Evolutionary conservation across 1,140 invertebrate species (phyloP).

Genomic region (Apocrypta bakeri): DNA sequence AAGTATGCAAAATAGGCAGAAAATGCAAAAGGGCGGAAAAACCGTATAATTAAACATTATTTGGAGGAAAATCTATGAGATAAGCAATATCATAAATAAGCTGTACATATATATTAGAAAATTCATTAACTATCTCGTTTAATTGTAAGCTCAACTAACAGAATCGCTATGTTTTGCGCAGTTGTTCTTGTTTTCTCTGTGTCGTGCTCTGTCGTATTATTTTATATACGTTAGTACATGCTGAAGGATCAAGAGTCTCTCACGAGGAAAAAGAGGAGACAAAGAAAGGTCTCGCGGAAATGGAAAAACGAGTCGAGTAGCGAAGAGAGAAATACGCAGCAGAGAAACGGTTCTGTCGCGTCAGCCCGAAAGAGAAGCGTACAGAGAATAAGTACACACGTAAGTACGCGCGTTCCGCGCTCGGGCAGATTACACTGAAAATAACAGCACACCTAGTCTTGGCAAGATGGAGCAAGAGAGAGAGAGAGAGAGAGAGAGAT

Average conservation of each 20-base stretch:
- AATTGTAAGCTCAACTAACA: too few relatives aligned
- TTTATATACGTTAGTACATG: too few relatives aligned
- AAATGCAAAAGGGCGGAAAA: too few relatives aligned
- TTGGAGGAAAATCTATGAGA: too few relatives aligned
- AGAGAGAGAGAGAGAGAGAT: background rate
- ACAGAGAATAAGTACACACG: background rate
- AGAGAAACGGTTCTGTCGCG: background rate
- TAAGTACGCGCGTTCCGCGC: background rate
- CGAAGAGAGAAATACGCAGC: background rate
- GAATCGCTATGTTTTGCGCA: too few relatives aligned
- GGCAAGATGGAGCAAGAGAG: background rate
- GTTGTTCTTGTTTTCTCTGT: background rate
- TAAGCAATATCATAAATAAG: too few relatives aligned
- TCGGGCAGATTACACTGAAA: constrained; percentile 38
- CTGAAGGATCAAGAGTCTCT: too few relatives aligned
- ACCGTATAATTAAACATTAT: too few relatives aligned
- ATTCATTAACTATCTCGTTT: too few relatives aligned
- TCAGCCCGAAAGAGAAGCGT: constrained; percentile 11
- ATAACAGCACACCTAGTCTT: constrained; percentile 31
- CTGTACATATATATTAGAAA: too few relatives aligned
- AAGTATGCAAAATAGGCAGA: too few relatives aligned
- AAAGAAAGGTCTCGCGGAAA: constrained; percentile 19
- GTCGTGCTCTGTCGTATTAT: background rate
- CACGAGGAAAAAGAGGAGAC: background rate
- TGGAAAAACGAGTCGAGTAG: background rate